Evolutionary conservation across 2,113 vertebrate genomes (phyloP).

Genomic region (Hipposideros armiger): DNA sequence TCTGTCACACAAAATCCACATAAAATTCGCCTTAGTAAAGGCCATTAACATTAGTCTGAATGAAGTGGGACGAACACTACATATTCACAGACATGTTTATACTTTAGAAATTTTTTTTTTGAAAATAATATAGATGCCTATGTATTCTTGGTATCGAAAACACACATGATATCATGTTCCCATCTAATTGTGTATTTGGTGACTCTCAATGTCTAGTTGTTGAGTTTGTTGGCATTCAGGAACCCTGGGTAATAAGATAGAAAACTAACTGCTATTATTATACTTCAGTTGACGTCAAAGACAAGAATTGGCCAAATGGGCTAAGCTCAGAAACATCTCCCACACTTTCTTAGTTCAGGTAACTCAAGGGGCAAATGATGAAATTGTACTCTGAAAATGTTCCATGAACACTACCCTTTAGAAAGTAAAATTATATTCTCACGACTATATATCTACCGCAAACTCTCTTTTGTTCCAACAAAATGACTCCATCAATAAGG

Average conservation of each 20-base stretch:
- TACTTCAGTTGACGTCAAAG: slow-evolving; percentile 73
- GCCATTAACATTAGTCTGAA: slow-evolving; percentile 43
- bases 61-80: not conserved
- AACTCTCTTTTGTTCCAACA: not conserved
- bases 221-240: slow-evolving; percentile 45
- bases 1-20: slow-evolving; percentile 73
- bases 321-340: slow-evolving; percentile 38
- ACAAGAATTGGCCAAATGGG: slow-evolving; percentile 53
- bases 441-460: not conserved
- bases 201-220: slow-evolving; percentile 45
- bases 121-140: slow-evolving; percentile 26
- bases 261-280: slow-evolving; percentile 62
- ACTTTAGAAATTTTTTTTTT: slow-evolving; percentile 58
- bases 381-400: slow-evolving; percentile 55
- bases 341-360: slow-evolving; percentile 33
- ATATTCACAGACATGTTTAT: slow-evolving; percentile 4
- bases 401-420: not conserved
- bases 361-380: slow-evolving; percentile 25
- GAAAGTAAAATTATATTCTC: not conserved
- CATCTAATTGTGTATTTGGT: slow-evolving; percentile 60
- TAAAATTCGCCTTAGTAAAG: slow-evolving; percentile 61
- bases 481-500: not conserved
- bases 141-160: slow-evolving; percentile 47
- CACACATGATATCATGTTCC: not conserved
- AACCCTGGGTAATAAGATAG: not conserved